Evolutionary conservation across 2,113 vertebrate species (phyloP), one percentile per base, ranked within the genome.

Genomic region (Hippopotamus amphibius): DNA sequence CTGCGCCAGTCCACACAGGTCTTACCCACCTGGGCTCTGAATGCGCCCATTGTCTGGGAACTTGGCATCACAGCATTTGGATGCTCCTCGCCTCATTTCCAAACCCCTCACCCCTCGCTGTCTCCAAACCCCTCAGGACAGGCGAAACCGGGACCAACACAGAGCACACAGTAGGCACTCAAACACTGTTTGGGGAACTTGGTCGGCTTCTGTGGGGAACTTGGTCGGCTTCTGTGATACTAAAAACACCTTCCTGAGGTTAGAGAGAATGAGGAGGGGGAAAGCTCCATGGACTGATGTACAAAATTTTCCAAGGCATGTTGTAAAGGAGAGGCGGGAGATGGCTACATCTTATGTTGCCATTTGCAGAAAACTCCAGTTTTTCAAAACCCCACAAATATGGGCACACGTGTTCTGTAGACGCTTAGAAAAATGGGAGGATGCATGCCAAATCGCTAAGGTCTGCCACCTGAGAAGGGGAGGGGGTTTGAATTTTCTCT

Each of bases 11-110:
- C 97, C 95, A 88, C 97, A 90, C 80, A 93, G 88, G 86, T 79
- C 97, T 89, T 43, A 61, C 89, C 96, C 83, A 96, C 95, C 97
- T 98, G 97, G 66, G 28, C n/a, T 86, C 92, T 98, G 82, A 98
- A 98, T 87, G 83, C 4, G 0, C 95, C 80, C 92, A 93, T 97
- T 97, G 97, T 98, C 93, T 96, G 63, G 24, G 3, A 69, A 92
- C 85, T 93, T 92, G 93, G 96, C 66, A 13, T 46, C 72, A 53
- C 50, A 50, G 53, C 8, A 0, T 48, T 93, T 61, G 24, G 22
- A 71, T 16, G 61, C 93, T 43, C 33, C n/a, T 80, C 33, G n/a
- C 33, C 50, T 80, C 76, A 55, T 80, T 24, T 81, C 53, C 77
- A 81, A 13, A 57, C 33, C 77, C n/a, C 53, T n/a, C 48, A 55